phyloP scores from a whole-genome alignment of 2,888 invertebrate species.

The Ethmia dodecea region DNA sequence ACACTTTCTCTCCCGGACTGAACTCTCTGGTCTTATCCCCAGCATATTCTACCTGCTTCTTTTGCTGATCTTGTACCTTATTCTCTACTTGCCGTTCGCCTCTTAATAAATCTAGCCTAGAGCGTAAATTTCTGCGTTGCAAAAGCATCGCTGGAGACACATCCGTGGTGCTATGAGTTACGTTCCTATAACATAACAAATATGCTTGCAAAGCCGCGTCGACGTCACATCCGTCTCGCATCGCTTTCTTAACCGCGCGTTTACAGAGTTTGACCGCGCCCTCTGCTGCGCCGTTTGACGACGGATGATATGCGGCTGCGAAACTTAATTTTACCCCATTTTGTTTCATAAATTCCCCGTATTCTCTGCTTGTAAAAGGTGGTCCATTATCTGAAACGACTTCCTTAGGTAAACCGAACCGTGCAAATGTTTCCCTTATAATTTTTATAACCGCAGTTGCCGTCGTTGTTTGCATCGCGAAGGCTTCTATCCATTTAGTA shows the following conservation, averaged over 20 bases:
- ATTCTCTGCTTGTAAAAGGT: conserved; percentile 15
- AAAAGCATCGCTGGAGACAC: conserved; percentile 2
- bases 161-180: conserved; percentile 1
- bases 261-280: no score
- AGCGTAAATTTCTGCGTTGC: background rate
- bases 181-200: conserved; percentile 1
- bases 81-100: background rate
- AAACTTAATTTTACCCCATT: conserved; percentile 4
- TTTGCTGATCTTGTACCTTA: background rate
- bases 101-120: conserved; percentile 1
- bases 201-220: conserved; percentile 1
- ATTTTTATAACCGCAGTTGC: conserved; percentile 12
- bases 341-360: conserved; percentile 4
- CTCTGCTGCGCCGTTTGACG: no score
- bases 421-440: no score
- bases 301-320: conserved; percentile 6
- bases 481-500: conserved; percentile 21
- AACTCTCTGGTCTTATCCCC: background rate
- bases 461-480: conserved; percentile 15
- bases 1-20: background rate
- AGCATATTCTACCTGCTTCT: background rate
- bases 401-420: conserved; percentile 15
- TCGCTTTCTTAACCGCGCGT: conserved; percentile 5
- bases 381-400: conserved; percentile 17
- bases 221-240: background rate